Evolutionary conservation across 2,113 vertebrate species (phyloP).

Genomic region (Pelecanoides urinatrix): DNA sequence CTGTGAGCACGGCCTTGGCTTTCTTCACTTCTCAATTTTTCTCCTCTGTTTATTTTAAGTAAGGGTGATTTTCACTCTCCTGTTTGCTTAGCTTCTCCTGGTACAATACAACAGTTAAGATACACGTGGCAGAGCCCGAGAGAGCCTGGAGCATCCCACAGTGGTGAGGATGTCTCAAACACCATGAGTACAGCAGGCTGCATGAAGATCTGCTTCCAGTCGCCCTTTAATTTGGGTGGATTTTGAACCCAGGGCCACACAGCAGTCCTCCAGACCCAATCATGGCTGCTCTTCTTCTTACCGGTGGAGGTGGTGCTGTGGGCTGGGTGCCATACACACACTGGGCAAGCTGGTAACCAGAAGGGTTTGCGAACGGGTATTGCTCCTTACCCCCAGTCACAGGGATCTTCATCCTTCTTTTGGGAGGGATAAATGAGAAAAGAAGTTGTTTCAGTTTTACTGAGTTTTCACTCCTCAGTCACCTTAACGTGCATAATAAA

Average conservation of each 20-base stretch:
- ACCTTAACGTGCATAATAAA: not conserved
- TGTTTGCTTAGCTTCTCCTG: not conserved
- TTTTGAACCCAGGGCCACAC: not conserved
- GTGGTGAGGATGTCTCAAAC: not conserved
- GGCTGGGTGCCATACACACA: not conserved
- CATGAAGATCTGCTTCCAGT: not conserved
- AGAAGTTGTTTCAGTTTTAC: not conserved
- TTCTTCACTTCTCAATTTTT: constrained; percentile 5
- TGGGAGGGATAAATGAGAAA: not conserved
- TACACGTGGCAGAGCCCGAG: not conserved
- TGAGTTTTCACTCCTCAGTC: not conserved
- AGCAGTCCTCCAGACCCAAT: not conserved
- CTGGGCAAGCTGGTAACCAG: not conserved
- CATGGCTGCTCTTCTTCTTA: not conserved
- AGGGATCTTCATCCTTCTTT: not conserved
- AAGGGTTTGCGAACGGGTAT: not conserved
- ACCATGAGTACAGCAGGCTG: not conserved
- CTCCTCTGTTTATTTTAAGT: constrained; percentile 36
- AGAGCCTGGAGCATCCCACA: not conserved
- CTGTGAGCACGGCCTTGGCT: not conserved
- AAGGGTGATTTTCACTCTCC: not conserved
- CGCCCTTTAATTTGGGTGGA: not conserved
- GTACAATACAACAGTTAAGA: not conserved
- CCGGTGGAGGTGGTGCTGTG: not conserved
- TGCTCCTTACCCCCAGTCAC: not conserved